Percentiles rank a stretch among this genome's conserved stretches.
phyloP scores from a whole-genome alignment of 1,140 invertebrate species.

The Sycophila sp. region DNA sequence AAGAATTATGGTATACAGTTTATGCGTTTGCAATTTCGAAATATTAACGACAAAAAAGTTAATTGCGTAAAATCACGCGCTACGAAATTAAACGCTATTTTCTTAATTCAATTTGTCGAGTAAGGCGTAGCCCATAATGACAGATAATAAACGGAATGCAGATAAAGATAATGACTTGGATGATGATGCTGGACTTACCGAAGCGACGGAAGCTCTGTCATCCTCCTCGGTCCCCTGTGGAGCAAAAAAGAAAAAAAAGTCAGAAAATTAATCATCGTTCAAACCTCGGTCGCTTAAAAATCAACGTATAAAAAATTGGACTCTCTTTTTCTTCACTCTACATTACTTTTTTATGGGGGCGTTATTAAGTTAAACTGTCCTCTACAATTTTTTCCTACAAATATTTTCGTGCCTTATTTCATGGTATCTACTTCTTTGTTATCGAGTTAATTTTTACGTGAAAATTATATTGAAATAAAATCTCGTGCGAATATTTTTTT shows the following conservation, averaged over 20 bases:
- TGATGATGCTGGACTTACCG: constrained; percentile 67
- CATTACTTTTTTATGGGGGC: too few species aligned
- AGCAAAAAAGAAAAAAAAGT: constrained; percentile 63
- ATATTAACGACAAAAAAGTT: too few species aligned
- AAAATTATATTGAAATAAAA: too few species aligned
- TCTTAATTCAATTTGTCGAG: constrained; percentile 32
- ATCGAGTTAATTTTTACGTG: too few species aligned
- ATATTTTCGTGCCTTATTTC: too few species aligned
- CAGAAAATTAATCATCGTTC: constrained; percentile 22
- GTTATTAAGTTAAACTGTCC: too few species aligned
- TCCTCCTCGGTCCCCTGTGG: constrained; percentile 76
- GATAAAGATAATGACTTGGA: constrained; percentile 29
- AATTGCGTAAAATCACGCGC: constrained; percentile 13
- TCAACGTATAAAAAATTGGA: neutral
- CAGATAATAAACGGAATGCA: constrained; percentile 32
- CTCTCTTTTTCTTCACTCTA: too few species aligned
- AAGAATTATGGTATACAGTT: too few species aligned
- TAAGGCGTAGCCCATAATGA: constrained; percentile 24
- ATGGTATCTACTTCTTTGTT: too few species aligned
- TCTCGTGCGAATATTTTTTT: too few species aligned
- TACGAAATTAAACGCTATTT: constrained; percentile 25
- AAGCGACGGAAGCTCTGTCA: constrained; percentile 76
- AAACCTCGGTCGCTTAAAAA: constrained; percentile 6
- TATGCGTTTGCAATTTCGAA: too few species aligned
- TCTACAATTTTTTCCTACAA: too few species aligned